Base-by-base conservation (phyloP, 2,888 invertebrate genomes). In the Thyatira batis region DNA sequence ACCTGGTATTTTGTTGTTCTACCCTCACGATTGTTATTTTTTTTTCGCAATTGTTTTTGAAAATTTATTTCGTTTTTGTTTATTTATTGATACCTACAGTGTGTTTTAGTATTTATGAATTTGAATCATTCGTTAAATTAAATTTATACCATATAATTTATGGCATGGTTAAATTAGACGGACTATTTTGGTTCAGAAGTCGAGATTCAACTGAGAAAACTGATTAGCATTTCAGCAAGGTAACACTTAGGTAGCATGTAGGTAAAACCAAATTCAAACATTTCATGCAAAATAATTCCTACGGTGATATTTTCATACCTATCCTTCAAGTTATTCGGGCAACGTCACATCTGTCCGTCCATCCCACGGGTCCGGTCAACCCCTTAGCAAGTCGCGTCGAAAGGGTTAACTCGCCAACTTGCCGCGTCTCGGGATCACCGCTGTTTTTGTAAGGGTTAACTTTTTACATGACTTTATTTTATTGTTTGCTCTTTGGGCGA, bases 341-440 rank as follows among this genome's bases (percentile, higher is more conserved):
- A 39, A 39, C 39, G 39, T 39, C 39, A 39, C 39, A 60, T 57
- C 63, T 63, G 63, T 60, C 63, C 64, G 17, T 39, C 20, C 27
- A 20, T 27, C 48, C 48, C 48, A 17, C 4, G 27, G 48, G 48
- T 48, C 8, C 27, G 48, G 48, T 27, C 48, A 48, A 28, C 27
- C 27, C 48, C 17, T 48, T 27, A 25, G 20, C 48, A 52, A 52
- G 48, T 52, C 21, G 50, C 46, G 9, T 6, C 49, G 44, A 56
- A 62, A 62, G 59, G 62, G 55, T 62, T 62, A 59, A 62, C 55
- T 53, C 51, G 49, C 13, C 53, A 25, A 46, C 52, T 55, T 50
- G 49, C 25, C 27, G 27, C 49, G 54, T 50, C 57, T 50, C 20
- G 52, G 56, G 54, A 60, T 52, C 27, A 50, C 17, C 45, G 44